Base-by-base conservation (phyloP, 37 sponge, comb jelly and placozoan genomes). In the Petrosia ficiformis region DNA sequence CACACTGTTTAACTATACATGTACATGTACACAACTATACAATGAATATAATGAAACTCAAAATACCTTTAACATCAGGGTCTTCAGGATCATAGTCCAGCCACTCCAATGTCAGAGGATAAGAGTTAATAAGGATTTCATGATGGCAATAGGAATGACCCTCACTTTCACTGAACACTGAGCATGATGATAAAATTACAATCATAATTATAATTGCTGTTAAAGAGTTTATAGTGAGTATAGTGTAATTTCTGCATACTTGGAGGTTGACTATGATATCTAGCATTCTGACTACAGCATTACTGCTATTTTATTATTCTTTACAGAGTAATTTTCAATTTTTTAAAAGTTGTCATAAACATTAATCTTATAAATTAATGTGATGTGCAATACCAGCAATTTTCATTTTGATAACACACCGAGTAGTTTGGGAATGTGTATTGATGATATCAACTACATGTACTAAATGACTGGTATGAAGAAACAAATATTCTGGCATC, bases 81-180 rank as follows among this genome's bases (percentile, higher is more conserved):
- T 87, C 74, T 21, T 77, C 89, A 32, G 86, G 83, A 82, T 90
- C 91, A 87, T 69, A 95, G 70, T 92, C 84, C 61, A 95, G 36
- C 93, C 96, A 93, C 77, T 98, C 99, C 32, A 98, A 40, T 22
- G 80, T 37, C 31, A 98, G 86, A 14, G 99, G 99, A 64, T 83
- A 94, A 2, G 91, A 78, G 0, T 90, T 80, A 5, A 98, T 68
- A n/a, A 95, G 61, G 14, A 95, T 78, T 61, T 94, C 94, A 60
- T 98, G 99, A 43, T 94, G 95, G 57, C 84, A 70, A 79, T 86
- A 83, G 35, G 65, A 61, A 56, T 94, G 88, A 64, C 67, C 38
- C 0, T 86, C 80, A 34, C 21, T 41, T 24, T 90, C 87, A 71
- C 60, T 89, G 79, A 75, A 89, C 25, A 87, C 87, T 86, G n/a